Evolutionary conservation across 2,888 invertebrate species (phyloP), one percentile per base, ranked within the genome.

Genomic region (Hirtodrosophila duncani): DNA sequence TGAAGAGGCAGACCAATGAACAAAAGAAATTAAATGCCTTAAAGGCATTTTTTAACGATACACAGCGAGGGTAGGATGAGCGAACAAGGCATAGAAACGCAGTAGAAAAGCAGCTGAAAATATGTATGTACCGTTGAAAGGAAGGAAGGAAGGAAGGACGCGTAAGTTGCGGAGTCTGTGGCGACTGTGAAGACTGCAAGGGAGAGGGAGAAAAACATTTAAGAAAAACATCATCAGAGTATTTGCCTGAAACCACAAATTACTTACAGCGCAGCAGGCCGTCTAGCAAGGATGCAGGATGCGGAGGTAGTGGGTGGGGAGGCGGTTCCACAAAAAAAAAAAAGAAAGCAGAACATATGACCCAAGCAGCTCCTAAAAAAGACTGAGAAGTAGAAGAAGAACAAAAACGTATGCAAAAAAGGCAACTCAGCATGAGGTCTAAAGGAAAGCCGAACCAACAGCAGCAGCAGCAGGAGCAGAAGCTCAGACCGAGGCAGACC

Each of bases 171-270:
- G 29, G 8, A 26, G 51, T n/a, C 18, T 3, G 16, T 29, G 11
- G 34, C 6, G 10, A 24, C 18, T 18, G 16, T n/a, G 9, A 11
- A 26, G 36, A 27, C 10, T 10, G 23, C 39, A 30, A 9, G 37
- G 30, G 60, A 57, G 39, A 60, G 55, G 51, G 70, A 56, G 59
- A 65, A 69, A 77, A 68, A 72, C 74, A 72, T 77, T 79, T 79
- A 79, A 79, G 75, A 70, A 77, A 77, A 75, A 79, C 77, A 79
- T 79, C 80, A 77, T 72, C 79, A 72, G 63, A 68, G 67, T 66
- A 75, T 78, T 78, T 79, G 77, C 79, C 80, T 67, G 80, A 72
- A 78, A 78, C 77, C 77, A 79, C 77, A 78, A 78, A 78, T 78
- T 78, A 78, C 77, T 78, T 78, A 79, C 80, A 77, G 63, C 65